These are phyloP conservation scores for Antennarius maculatus DNA, from an alignment of 2,797 vertebrate species.

Conservation along the genomic window DNA sequence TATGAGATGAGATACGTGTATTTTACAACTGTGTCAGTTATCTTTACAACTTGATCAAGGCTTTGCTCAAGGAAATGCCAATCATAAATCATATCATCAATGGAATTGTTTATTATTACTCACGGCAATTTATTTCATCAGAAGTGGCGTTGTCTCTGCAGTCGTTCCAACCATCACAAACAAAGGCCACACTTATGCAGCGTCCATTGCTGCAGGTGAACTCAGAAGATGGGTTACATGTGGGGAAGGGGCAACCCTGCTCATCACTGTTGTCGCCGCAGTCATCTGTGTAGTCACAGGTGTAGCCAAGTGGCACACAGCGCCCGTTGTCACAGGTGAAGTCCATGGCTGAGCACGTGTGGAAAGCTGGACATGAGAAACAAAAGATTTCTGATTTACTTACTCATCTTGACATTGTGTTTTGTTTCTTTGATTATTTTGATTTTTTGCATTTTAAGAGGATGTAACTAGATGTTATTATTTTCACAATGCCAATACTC, in stretches of 20 bases:
- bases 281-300: conserved; percentile 91
- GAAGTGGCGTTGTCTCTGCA: conserved; percentile 90
- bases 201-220: conserved; percentile 88
- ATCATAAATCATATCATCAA: too few species aligned
- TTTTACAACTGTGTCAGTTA: not conserved
- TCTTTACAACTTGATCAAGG: not conserved
- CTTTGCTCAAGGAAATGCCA: not conserved
- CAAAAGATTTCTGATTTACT: not conserved
- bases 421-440: not conserved
- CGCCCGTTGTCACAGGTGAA: conserved; percentile 92
- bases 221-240: conserved; percentile 86
- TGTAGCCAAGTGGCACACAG: conserved; percentile 84
- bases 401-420: not conserved
- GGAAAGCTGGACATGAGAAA: conserved; percentile 82
- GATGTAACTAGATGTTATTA: not conserved
- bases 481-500: not conserved
- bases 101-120: conserved; percentile 66
- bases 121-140: conserved; percentile 93
- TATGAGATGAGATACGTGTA: not conserved
- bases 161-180: conserved; percentile 91
- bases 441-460: not conserved
- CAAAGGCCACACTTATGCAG: conserved; percentile 85
- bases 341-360: conserved; percentile 86
- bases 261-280: conserved; percentile 94
- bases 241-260: conserved; percentile 85